A percentile compares a stretch with the other conserved stretches of the same genome.
phyloP scores from a whole-genome alignment of 2,888 invertebrate genomes.

The Muschampia plurimacula region DNA sequence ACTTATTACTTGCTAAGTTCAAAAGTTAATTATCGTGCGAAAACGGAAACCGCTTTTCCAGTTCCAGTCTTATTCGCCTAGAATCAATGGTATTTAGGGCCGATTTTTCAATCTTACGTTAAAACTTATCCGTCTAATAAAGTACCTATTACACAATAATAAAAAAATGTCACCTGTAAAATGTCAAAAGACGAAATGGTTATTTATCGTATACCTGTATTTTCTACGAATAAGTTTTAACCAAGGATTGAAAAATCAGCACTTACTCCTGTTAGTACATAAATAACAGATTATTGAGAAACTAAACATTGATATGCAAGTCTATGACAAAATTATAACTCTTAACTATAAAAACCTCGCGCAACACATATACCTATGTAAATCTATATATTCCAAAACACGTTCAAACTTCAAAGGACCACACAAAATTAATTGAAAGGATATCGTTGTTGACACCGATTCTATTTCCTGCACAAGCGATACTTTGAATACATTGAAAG shows the following conservation, averaged over 20 bases:
- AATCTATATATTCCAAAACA: slow-evolving; percentile 47
- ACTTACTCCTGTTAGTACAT: slow-evolving; percentile 2
- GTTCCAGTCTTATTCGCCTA: background rate
- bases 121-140: too few relatives aligned
- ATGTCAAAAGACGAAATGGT: too few relatives aligned
- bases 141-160: too few relatives aligned
- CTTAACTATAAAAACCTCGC: background rate
- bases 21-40: background rate
- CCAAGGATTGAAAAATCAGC: background rate
- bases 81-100: too few relatives aligned
- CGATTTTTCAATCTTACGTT: too few relatives aligned
- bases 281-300: slow-evolving; percentile 34
- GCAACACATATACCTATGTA: background rate
- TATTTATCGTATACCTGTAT: too few relatives aligned
- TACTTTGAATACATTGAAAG: slow-evolving; percentile 23
- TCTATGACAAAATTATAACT: background rate
- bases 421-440: slow-evolving; percentile 53
- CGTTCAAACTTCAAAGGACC: slow-evolving; percentile 66
- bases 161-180: too few relatives aligned
- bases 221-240: background rate
- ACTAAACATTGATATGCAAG: background rate
- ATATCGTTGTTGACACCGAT: slow-evolving; percentile 31
- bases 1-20: background rate
- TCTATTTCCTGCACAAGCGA: slow-evolving; percentile 30
- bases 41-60: background rate